Conservation (phyloP, 2,797 vertebrate genomes). For the Pseudochirops cupreus region DNA sequence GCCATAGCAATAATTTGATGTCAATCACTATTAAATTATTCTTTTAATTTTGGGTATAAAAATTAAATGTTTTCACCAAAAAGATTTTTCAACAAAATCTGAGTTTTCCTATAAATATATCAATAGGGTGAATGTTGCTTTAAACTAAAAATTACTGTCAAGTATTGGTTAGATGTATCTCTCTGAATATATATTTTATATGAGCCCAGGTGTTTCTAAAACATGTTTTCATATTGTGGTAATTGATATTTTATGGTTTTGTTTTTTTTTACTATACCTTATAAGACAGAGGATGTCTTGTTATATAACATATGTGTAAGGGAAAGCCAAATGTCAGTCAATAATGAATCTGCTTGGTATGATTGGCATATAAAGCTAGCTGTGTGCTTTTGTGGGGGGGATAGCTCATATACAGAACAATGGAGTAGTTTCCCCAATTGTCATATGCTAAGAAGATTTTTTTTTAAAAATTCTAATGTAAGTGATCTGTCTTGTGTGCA, state of each 20-base stretch:
- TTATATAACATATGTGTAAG: slow-evolving; percentile 80
- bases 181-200: slow-evolving; percentile 56
- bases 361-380: slow-evolving; percentile 82
- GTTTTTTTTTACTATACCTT: slow-evolving; percentile 68
- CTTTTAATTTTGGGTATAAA: background rate
- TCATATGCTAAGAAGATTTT: slow-evolving; percentile 78
- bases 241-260: slow-evolving; percentile 79
- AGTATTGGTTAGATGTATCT: slow-evolving; percentile 52
- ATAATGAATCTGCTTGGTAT: slow-evolving; percentile 76
- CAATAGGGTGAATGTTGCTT: background rate
- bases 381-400: slow-evolving; percentile 61
- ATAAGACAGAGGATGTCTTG: slow-evolving; percentile 78
- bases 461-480: slow-evolving; percentile 85
- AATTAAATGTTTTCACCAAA: slow-evolving; percentile 7
- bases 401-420: slow-evolving; percentile 81
- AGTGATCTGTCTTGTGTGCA: slow-evolving; percentile 85
- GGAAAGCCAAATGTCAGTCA: slow-evolving; percentile 81
- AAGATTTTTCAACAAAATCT: background rate
- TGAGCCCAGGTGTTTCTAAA: slow-evolving; percentile 69
- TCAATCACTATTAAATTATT: background rate
- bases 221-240: slow-evolving; percentile 62
- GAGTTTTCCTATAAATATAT: background rate
- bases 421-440: slow-evolving; percentile 80
- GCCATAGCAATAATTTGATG: slow-evolving; percentile 10
- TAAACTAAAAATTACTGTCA: slow-evolving; percentile 32